phyloP scores from a whole-genome alignment of 2,113 vertebrate species.

The Tursiops truncatus region DNA sequence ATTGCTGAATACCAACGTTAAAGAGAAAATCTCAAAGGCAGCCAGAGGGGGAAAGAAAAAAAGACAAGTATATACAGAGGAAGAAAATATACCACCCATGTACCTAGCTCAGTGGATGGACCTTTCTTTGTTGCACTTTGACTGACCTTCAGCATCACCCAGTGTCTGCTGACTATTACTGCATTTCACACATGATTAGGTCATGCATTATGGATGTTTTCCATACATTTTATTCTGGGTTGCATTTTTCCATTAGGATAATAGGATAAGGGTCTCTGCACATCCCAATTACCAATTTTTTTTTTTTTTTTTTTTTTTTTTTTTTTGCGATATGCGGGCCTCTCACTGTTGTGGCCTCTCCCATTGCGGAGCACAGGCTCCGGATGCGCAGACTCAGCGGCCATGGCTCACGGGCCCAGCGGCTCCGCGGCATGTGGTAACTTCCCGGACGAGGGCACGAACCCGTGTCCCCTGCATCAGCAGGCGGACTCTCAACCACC shows the following conservation, averaged over 20 bases:
- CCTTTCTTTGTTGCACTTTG: background rate
- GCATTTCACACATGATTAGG: background rate
- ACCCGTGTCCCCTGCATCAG: too few species aligned
- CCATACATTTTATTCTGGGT: background rate
- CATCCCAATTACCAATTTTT: background rate
- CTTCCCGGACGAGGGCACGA: accelerated
- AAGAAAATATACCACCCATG: background rate
- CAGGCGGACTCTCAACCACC: too few species aligned
- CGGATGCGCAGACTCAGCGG: too few species aligned
- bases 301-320: background rate
- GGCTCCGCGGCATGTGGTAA: accelerated
- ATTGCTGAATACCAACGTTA: background rate
- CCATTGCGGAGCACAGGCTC: too few species aligned
- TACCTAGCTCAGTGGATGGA: accelerated
- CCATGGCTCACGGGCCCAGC: too few species aligned
- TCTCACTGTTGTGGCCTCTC: too few species aligned
- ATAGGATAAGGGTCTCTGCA: background rate
- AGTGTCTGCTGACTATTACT: background rate
- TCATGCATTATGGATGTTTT: background rate
- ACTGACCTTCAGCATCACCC: background rate
- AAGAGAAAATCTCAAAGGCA: background rate
- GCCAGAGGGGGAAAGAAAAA: background rate
- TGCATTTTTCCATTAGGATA: background rate
- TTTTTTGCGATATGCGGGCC: too few species aligned
- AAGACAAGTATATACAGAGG: background rate